Percentiles rank a stretch among this genome's conserved stretches.
phyloP scores from a whole-genome alignment of 2,113 vertebrate species.

The Cebus imitator region DNA sequence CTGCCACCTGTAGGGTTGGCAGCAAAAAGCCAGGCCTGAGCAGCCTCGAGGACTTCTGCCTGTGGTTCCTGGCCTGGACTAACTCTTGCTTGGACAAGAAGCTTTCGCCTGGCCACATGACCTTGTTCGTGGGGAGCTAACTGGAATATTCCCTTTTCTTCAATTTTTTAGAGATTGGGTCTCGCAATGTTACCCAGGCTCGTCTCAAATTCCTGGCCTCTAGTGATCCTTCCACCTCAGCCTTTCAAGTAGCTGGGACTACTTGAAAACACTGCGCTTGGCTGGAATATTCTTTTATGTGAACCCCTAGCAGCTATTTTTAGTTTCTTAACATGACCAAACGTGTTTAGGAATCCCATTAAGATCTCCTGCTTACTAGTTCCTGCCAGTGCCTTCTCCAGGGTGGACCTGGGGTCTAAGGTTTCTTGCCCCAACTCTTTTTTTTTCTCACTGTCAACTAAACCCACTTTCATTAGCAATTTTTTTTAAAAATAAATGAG shows the following conservation, averaged over 20 bases:
- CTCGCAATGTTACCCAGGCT: too few species aligned
- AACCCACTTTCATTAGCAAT: too few species aligned
- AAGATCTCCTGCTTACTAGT: background rate
- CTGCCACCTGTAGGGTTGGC: background rate
- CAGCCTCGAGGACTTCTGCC: background rate
- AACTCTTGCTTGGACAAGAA: background rate
- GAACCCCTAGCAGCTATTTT: background rate
- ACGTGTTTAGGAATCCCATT: background rate
- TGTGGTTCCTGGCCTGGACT: background rate
- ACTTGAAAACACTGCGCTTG: too few species aligned
- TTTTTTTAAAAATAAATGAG: too few species aligned
- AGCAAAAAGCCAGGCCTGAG: background rate
- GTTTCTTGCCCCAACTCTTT: background rate
- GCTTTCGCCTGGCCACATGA: background rate
- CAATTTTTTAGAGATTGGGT: too few species aligned
- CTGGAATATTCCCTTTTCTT: background rate
- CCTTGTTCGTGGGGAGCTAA: background rate
- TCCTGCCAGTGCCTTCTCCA: background rate
- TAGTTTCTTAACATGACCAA: background rate
- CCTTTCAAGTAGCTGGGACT: too few species aligned
- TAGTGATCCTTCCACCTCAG: too few species aligned
- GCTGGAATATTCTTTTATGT: background rate
- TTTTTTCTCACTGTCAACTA: too few species aligned
- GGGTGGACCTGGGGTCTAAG: background rate
- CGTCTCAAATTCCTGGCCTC: too few species aligned